Conservation (phyloP, 1,140 invertebrate species). For the Macrocentrus cingulum region DNA sequence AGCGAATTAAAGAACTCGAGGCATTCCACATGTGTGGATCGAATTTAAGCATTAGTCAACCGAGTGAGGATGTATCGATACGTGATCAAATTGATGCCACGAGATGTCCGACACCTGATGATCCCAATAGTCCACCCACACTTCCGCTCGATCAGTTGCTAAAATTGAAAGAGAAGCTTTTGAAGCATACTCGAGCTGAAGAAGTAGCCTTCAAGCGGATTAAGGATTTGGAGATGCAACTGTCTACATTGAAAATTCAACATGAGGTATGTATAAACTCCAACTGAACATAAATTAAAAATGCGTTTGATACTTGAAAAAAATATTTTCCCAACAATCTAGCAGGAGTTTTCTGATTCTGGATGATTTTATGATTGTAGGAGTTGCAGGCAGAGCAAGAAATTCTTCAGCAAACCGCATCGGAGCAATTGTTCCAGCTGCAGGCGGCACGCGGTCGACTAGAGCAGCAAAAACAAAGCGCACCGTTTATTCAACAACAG, state of each 20-base stretch:
- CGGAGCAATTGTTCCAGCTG: conserved; percentile 77
- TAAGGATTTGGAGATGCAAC: conserved; percentile 74
- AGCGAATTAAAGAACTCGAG: conserved; percentile 71
- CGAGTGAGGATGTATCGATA: conserved; percentile 77
- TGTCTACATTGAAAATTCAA: conserved; percentile 61
- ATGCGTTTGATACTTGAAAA: background rate
- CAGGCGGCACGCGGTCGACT: conserved; percentile 76
- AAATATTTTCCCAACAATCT: too few relatives aligned
- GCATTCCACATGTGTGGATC: conserved; percentile 64
- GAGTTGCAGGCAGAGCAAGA: conserved; percentile 79
- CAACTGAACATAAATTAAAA: conserved; percentile 8
- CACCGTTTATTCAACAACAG: conserved; percentile 69
- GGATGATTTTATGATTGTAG: conserved; percentile 56
- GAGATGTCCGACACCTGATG: conserved; percentile 53
- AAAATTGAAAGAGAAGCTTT: conserved; percentile 68
- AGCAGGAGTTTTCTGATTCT: too few relatives aligned
- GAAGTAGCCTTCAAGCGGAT: conserved; percentile 74
- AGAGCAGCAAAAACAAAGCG: conserved; percentile 74
- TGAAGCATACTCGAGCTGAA: conserved; percentile 69
- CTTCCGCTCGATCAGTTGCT: conserved; percentile 62
- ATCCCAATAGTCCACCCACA: conserved; percentile 46
- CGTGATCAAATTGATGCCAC: conserved; percentile 63
- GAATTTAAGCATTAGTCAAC: conserved; percentile 66
- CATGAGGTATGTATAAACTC: conserved; percentile 63
- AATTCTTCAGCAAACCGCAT: conserved; percentile 74